phyloP scores from a whole-genome alignment of 2,888 invertebrate genomes.

The Polia nebulosa region DNA sequence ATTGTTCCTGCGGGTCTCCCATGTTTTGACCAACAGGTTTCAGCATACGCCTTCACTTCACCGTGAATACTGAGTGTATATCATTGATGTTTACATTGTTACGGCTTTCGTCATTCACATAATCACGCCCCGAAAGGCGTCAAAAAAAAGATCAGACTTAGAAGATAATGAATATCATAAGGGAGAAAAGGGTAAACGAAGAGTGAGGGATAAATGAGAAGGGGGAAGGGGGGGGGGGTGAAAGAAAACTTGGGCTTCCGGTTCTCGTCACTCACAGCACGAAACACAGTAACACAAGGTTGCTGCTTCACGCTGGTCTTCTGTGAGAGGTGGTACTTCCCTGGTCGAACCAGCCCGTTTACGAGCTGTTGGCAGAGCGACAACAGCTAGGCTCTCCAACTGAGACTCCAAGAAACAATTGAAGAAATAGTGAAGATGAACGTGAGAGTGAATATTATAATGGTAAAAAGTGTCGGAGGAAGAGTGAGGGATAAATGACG shows the following conservation, averaged over 20 bases:
- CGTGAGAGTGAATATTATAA: neutral
- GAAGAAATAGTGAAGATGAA: no score
- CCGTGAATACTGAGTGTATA: no score
- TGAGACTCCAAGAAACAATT: no score
- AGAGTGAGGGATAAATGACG: no score
- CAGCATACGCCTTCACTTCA: no score
- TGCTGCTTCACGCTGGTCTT: slow-evolving; percentile 6
- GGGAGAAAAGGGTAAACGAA: neutral
- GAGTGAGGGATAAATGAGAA: neutral
- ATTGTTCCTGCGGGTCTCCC: no score
- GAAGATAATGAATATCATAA: neutral
- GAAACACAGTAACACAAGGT: slow-evolving; percentile 9
- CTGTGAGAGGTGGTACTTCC: slow-evolving; percentile 41
- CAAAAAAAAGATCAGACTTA: neutral
- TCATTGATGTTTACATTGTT: no score
- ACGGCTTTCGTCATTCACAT: no score
- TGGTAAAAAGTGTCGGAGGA: neutral
- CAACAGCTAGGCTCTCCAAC: slow-evolving; percentile 31
- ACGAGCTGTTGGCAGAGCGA: neutral
- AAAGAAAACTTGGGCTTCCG: slow-evolving; percentile 10
- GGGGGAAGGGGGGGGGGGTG: neutral
- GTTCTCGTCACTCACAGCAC: slow-evolving; percentile 23
- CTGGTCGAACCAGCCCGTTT: slow-evolving; percentile 34
- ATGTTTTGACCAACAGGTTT: no score
- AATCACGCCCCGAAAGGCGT: no score